Conservation (phyloP, 2,113 vertebrate species). For the Chaetura pelagica region DNA sequence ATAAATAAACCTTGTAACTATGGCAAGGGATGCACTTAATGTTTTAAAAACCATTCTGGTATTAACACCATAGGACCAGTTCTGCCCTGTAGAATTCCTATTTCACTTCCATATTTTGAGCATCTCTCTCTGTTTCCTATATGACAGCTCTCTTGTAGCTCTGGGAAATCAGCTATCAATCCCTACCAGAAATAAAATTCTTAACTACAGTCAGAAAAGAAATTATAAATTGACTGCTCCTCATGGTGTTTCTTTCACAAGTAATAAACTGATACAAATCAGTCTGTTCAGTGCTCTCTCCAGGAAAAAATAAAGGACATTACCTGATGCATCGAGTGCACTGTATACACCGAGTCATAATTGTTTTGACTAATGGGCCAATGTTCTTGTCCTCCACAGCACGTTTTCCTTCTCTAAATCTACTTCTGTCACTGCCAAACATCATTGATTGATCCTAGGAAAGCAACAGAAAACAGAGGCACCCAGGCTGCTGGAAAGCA, state of each 20-base stretch:
- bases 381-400: constrained; percentile 99
- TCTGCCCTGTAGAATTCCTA: background rate
- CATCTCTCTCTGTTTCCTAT: background rate
- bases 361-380: constrained; percentile 95
- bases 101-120: background rate
- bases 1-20: background rate
- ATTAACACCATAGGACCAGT: background rate
- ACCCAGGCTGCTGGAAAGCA: background rate
- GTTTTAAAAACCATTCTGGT: background rate
- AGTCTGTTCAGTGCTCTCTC: background rate
- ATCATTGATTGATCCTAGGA: constrained; percentile 97
- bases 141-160: background rate
- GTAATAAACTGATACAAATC: background rate
- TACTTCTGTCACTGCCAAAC: constrained; percentile 96
- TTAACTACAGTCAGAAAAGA: background rate
- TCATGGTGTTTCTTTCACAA: background rate
- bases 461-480: constrained; percentile 3
- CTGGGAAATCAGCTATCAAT: background rate
- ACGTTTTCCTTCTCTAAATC: constrained; percentile 92
- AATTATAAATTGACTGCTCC: background rate
- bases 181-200: background rate
- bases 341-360: constrained; percentile 99
- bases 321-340: constrained; percentile 98
- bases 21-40: background rate
- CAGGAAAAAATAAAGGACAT: background rate